These are phyloP conservation scores for Cryptoblepharus egeriae DNA, from an alignment of 2,797 vertebrate genomes.

Conservation along the genomic window DNA sequence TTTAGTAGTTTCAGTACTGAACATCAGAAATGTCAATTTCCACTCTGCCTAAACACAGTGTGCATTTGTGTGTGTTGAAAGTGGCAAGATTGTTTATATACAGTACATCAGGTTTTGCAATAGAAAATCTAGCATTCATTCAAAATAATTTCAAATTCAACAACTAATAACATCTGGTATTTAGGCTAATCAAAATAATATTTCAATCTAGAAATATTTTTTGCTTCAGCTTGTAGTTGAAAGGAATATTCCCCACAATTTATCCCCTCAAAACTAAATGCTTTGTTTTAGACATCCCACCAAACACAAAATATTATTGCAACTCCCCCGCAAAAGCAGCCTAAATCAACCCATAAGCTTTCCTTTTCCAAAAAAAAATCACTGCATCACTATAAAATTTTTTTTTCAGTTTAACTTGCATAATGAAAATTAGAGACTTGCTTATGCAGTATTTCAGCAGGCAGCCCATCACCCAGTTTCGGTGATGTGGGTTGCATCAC, in stretches of 20 bases:
- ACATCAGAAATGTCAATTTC: slow-evolving; percentile 7
- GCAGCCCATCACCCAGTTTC: too few relatives aligned
- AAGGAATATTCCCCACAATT: neutral
- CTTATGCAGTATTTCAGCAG: too few relatives aligned
- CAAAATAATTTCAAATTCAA: slow-evolving; percentile 1
- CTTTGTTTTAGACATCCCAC: neutral
- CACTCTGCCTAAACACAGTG: neutral
- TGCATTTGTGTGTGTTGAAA: neutral
- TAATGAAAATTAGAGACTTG: too few relatives aligned
- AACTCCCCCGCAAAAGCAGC: neutral
- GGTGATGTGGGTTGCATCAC: too few relatives aligned
- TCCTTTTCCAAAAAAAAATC: too few relatives aligned
- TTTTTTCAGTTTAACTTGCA: neutral
- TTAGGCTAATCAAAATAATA: neutral
- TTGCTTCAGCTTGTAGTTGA: neutral
- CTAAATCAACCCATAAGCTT: neutral
- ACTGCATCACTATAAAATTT: neutral
- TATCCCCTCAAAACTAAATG: neutral
- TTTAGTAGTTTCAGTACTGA: slow-evolving; percentile 1
- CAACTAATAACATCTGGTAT: neutral
- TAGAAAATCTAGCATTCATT: neutral
- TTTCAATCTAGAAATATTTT: neutral
- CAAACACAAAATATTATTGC: neutral
- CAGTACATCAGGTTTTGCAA: neutral
- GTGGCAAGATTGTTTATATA: neutral